Evolutionary conservation across 2,113 vertebrate species (phyloP), one percentile per base, ranked within the genome.

Genomic region (Ia io): DNA sequence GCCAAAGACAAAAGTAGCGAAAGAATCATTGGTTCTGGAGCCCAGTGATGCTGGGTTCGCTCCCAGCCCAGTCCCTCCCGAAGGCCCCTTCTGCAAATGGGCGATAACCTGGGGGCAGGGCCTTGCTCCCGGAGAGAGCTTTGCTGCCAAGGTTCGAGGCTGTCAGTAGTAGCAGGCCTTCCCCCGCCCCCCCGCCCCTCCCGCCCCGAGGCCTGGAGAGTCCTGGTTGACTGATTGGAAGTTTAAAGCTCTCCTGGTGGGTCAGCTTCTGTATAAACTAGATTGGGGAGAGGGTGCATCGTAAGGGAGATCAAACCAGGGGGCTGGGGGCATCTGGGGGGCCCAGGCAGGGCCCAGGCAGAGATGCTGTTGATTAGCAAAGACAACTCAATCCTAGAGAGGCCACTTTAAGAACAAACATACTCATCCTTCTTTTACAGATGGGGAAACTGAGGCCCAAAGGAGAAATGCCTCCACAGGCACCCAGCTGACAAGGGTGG

Each of bases 31-130:
- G 61, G 23, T 73, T 28, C 56, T 14, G 47, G 42, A 42, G 53
- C 3, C 28, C 47, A 2, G 9, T 10, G 28, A 12, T 9, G 4
- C 30, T 49, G 73, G 9, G 23, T 44, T 61, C 9, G 16, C 14
- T n/a, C 51, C 85, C 8, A 14, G 74, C 6, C 14, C 37, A 18
- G 53, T 8, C 9, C 69, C 0, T 7, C 0, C 1, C 16, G 10
- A 0, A 10, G 47, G 23, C 37, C 28, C 25, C 28, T 16, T 35
- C 6, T 67, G 1, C 6, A 59, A 53, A 13, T 32, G 63, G 44
- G 8, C 44, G 23, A 18, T 20, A 4, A 2, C n/a, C 40, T 18
- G 22, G 78, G 0, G 3, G 63, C 30, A 35, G 71, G 70, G 18
- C 28, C 37, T 23, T 32, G 65, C 61, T 79, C 35, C 40, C 17